These are phyloP conservation scores for Leptopilina boulardi DNA, from an alignment of 1,140 invertebrate genomes.

Conservation along the genomic window DNA sequence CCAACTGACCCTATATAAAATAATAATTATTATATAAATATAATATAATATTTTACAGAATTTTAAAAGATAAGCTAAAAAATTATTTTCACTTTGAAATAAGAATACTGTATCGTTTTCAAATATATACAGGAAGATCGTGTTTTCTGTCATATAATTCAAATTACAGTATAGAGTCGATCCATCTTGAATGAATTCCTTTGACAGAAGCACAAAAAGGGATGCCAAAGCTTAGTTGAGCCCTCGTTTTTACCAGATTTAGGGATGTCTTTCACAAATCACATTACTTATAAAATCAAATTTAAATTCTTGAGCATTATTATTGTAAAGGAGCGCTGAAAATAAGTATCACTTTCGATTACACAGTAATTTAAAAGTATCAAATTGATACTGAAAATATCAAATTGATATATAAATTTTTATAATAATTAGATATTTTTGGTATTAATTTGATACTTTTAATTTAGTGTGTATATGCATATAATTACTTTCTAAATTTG, in stretches of 20 bases:
- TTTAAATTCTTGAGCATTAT: conserved; percentile 1
- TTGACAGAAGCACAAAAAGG: conserved; percentile 3
- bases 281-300: neutral
- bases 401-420: too few relatives aligned
- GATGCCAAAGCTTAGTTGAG: conserved; percentile 5
- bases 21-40: too few relatives aligned
- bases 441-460: too few relatives aligned
- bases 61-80: too few relatives aligned
- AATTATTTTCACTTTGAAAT: neutral
- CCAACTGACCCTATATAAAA: too few relatives aligned
- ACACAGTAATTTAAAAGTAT: too few relatives aligned
- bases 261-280: conserved; percentile 30
- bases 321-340: neutral
- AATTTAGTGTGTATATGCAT: too few relatives aligned
- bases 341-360: neutral
- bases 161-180: neutral
- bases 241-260: conserved; percentile 30
- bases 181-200: conserved; percentile 27
- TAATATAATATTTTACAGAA: too few relatives aligned
- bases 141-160: neutral
- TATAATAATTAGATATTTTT: too few relatives aligned
- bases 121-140: neutral
- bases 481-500: too few relatives aligned
- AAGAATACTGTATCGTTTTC: neutral
- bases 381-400: too few relatives aligned